These are phyloP conservation scores for Agrypnus murinus DNA, from an alignment of 2,888 invertebrate genomes.

Conservation along the genomic window DNA sequence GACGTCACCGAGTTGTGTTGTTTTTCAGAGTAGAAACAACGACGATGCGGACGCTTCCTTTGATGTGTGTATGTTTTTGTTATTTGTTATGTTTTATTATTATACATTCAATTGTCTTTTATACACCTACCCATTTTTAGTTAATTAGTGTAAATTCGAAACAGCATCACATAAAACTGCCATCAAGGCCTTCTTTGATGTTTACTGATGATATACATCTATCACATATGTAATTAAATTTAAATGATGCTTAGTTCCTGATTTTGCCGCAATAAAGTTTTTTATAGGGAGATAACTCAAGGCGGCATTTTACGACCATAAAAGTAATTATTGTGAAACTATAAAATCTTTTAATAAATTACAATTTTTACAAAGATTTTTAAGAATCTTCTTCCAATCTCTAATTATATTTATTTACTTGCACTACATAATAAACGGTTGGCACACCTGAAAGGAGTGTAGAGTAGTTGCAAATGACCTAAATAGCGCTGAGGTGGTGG, in stretches of 20 bases:
- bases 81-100: conserved; percentile 5
- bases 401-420: conserved; percentile 35
- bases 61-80: conserved; percentile 27
- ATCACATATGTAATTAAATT: not conserved
- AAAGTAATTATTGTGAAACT: too few relatives aligned
- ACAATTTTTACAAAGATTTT: too few relatives aligned
- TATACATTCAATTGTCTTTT: conserved; percentile 28
- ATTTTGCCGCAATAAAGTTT: conserved; percentile 1
- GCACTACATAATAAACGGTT: conserved; percentile 29
- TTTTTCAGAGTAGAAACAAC: conserved; percentile 7
- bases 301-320: conserved; percentile 3
- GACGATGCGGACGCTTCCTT: conserved; percentile 37
- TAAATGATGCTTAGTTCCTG: not conserved
- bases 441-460: conserved; percentile 55
- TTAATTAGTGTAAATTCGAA: conserved; percentile 14
- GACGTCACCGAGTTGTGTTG: too few relatives aligned
- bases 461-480: conserved; percentile 52
- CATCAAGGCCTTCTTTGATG: conserved; percentile 6
- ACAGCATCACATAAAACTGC: not conserved
- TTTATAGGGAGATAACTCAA: not conserved
- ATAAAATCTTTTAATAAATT: too few relatives aligned
- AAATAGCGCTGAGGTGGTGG: conserved; percentile 45
- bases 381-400: too few relatives aligned
- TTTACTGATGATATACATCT: conserved; percentile 4
- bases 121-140: conserved; percentile 15